These are phyloP conservation scores for Macrostomum lignano DNA, from an alignment of 1,140 invertebrate species.

Conservation along the genomic window DNA sequence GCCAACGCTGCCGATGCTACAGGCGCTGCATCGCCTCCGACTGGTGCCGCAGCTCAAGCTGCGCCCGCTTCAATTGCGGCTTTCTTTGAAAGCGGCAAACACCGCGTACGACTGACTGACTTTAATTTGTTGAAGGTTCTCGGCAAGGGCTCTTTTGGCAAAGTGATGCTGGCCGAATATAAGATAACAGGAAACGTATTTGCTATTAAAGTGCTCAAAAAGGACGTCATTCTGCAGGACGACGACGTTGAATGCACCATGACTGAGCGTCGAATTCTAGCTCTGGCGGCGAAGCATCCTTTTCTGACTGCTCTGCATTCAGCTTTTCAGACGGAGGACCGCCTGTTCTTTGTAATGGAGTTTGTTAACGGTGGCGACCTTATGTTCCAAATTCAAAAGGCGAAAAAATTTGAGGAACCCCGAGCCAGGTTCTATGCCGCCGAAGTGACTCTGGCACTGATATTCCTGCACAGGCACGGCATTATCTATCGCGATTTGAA, in stretches of 20 bases:
- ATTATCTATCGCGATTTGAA: constrained; percentile 50
- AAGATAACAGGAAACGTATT: constrained; percentile 58
- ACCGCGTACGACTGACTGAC: too few relatives aligned
- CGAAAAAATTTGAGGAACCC: constrained; percentile 75
- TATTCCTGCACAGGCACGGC: constrained; percentile 22
- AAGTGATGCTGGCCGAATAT: constrained; percentile 69
- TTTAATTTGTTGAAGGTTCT: constrained; percentile 43
- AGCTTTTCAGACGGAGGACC: constrained; percentile 73
- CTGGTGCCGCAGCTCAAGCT: too few relatives aligned
- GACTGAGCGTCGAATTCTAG: constrained; percentile 71
- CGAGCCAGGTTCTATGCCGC: constrained; percentile 12
- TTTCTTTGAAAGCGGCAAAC: too few relatives aligned
- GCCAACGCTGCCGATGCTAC: too few relatives aligned
- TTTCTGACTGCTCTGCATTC: constrained; percentile 79
- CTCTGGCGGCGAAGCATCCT: constrained; percentile 69
- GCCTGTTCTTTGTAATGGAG: constrained; percentile 95
- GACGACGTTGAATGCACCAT: constrained; percentile 91
- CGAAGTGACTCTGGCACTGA: constrained; percentile 22
- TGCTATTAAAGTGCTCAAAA: constrained; percentile 90
- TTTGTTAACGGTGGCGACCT: constrained; percentile 96
- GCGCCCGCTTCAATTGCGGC: too few relatives aligned
- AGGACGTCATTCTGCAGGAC: constrained; percentile 90
- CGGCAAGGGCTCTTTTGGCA: constrained; percentile 83
- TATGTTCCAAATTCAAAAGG: constrained; percentile 98
- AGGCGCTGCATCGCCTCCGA: too few relatives aligned